Conservation (phyloP, 2,888 invertebrate species). For the Encarsia formosa region DNA sequence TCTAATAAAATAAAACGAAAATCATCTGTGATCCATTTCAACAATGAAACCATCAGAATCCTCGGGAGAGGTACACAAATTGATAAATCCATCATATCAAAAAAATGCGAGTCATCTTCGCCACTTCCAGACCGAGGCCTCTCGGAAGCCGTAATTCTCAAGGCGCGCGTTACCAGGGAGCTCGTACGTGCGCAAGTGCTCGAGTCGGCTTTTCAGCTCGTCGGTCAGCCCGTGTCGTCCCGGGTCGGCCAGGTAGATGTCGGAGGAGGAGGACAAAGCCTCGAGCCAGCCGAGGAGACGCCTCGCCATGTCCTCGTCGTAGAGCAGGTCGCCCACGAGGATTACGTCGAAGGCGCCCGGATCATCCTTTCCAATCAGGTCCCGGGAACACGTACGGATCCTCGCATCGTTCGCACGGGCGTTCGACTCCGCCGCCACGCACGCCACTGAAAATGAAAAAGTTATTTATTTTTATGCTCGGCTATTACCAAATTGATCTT, state of each 20-base stretch:
- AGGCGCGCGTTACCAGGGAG: constrained; percentile 52
- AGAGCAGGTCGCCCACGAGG: constrained; percentile 69
- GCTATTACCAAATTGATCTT: no score
- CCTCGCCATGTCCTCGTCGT: constrained; percentile 59
- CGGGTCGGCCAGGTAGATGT: constrained; percentile 60
- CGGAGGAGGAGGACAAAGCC: constrained; percentile 28
- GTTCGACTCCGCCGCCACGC: constrained; percentile 54
- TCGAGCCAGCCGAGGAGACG: constrained; percentile 57
- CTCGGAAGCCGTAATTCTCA: constrained; percentile 58
- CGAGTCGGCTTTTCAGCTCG: constrained; percentile 46
- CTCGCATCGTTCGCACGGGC: constrained; percentile 53
- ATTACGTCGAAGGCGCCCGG: constrained; percentile 55
- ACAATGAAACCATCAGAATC: no score
- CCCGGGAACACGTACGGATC: constrained; percentile 47
- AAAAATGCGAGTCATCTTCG: no score
- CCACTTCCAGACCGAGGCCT: constrained; percentile 55
- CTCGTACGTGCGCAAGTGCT: constrained; percentile 50
- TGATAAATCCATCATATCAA: no score
- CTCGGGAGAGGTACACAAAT: no score
- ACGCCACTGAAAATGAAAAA: constrained; percentile 53
- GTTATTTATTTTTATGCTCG: no score
- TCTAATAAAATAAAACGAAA: no score
- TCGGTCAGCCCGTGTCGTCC: constrained; percentile 57
- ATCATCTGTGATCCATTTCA: no score
- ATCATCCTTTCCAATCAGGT: constrained; percentile 41